Evolutionary conservation across 1,140 invertebrate genomes (phyloP).

Genomic region (Periplaneta americana): DNA sequence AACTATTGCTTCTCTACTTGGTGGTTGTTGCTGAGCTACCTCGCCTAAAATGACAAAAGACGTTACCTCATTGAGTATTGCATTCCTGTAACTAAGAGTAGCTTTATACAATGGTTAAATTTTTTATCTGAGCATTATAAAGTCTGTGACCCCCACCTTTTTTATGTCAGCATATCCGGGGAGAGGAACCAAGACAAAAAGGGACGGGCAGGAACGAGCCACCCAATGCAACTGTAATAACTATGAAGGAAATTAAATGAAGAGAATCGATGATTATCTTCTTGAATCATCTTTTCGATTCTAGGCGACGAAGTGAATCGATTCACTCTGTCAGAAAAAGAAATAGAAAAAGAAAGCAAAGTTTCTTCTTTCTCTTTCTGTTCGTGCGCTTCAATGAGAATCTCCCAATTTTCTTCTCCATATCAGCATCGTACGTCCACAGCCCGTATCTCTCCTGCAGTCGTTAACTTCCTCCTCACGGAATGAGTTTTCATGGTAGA

Average conservation of each 20-base stretch:
- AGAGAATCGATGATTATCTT: not conserved
- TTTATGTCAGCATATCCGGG: not conserved
- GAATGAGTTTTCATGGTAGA: not conserved
- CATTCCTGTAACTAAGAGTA: too few relatives aligned
- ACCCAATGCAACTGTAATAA: not conserved
- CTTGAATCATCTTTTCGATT: not conserved
- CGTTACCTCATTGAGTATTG: too few relatives aligned
- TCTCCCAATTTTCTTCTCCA: not conserved
- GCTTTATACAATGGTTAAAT: too few relatives aligned
- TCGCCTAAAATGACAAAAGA: too few relatives aligned
- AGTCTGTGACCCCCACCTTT: too few relatives aligned
- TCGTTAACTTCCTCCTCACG: not conserved
- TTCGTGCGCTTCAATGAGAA: not conserved
- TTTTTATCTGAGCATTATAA: too few relatives aligned
- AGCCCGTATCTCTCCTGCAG: not conserved
- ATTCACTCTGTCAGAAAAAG: not conserved
- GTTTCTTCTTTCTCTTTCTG: too few relatives aligned
- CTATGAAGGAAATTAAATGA: not conserved
- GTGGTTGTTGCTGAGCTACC: too few relatives aligned
- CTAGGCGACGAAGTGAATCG: not conserved
- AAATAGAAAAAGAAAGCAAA: not conserved
- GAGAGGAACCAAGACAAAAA: not conserved
- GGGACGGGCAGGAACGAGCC: too few relatives aligned
- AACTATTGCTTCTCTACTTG: too few relatives aligned
- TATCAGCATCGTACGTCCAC: not conserved